Base-by-base conservation (phyloP, 2,113 vertebrate genomes). In the Heterotilapia buettikoferi region DNA sequence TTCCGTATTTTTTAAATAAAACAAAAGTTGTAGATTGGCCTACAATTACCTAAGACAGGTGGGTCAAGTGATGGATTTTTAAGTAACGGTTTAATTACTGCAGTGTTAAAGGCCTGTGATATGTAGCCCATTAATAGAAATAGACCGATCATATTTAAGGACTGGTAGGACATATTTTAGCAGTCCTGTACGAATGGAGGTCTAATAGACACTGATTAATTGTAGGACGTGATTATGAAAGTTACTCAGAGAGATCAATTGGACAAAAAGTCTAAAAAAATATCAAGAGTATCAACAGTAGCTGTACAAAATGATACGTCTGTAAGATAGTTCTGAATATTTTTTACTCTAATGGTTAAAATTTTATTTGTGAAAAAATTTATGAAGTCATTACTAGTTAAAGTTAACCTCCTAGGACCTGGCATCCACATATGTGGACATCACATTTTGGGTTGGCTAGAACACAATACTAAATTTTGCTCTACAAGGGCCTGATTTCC, bases 181-280 rank as follows among this genome's bases (percentile, higher is more conserved):
- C 4, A 2, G 56, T 9, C 1, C 9, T 59, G 13, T 59, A 29
- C 0, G 0, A 59, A 3, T 59, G 56, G 13, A 59, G 56, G 24
- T 1, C 13, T 29, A 59, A 59, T 59, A 59, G 56, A 29, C 24
- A 29, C 24, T 59, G 56, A 29, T 59, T 59, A 29, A 9, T 59
- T 29, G 24, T 29, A 59, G 24, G 24, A 59, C 9, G 24, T 59
- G 24, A 59, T 29, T 59, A 59, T 29, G 26, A 59, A 29, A 59
- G 24, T 59, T 59, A 59, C 56, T 57, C 54, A 8, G 54, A 26
- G 54, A 26, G 21, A 8, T 57, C 54, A 57, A 57, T 14, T 5
- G 3, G 56, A 57, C 56, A 57, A 14, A 57, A 26, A 29, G 13
- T 29, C 7, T 16, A 29, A 59, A 59, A 59, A 2, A 29, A 59